These are phyloP conservation scores for Drosophila ficusphila DNA, from an alignment of 1,140 invertebrate genomes.

Conservation along the genomic window DNA sequence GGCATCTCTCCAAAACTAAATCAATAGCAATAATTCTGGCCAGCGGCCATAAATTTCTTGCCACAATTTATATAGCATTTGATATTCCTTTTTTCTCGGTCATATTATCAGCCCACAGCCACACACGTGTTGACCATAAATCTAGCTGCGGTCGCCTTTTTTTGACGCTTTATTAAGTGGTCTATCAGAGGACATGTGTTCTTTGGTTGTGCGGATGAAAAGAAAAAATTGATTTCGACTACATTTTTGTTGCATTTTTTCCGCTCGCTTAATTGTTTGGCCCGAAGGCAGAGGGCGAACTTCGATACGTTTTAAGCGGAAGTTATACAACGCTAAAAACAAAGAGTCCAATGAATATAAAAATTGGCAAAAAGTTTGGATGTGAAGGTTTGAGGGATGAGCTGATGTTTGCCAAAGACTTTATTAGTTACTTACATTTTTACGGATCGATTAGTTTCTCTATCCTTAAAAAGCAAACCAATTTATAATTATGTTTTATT, in stretches of 20 bases:
- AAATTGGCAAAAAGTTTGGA: not conserved
- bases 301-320: constrained; percentile 19
- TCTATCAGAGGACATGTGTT: constrained; percentile 47
- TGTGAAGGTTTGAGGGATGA: not conserved
- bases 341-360: not conserved
- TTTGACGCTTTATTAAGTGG: constrained; percentile 56
- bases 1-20: constrained; percentile 35
- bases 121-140: constrained; percentile 63
- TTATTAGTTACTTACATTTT: constrained; percentile 28
- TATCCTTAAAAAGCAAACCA: too few relatives aligned
- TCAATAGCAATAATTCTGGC: constrained; percentile 74
- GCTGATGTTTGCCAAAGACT: constrained; percentile 10
- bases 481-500: too few relatives aligned
- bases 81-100: constrained; percentile 27
- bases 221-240: constrained; percentile 18
- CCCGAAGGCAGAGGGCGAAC: constrained; percentile 6
- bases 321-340: constrained; percentile 11
- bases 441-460: too few relatives aligned
- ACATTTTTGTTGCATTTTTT: constrained; percentile 12
- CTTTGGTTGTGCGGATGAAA: not conserved
- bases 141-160: constrained; percentile 41
- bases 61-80: constrained; percentile 31
- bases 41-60: constrained; percentile 51
- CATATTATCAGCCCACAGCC: constrained; percentile 29
- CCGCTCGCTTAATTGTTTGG: constrained; percentile 24